Conservation (phyloP, 92 coral and sea anemone species). For the Porites rus region DNA sequence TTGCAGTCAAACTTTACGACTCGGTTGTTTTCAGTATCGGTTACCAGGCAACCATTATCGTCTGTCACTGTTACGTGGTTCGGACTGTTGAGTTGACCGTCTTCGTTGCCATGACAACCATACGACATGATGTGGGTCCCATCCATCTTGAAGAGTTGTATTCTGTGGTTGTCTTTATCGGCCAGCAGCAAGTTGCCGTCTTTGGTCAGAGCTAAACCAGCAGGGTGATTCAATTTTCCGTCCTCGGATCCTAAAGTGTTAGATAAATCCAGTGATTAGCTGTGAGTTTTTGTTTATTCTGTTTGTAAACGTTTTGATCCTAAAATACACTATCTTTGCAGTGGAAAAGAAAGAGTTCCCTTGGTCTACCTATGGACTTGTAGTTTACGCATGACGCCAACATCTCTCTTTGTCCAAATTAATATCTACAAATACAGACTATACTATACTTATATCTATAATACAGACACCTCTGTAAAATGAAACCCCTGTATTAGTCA, state of each 20-base stretch:
- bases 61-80: slow-evolving; percentile 83
- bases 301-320: too few species aligned
- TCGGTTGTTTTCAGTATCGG: slow-evolving; percentile 93
- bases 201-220: slow-evolving; percentile 81
- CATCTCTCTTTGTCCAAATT: too few species aligned
- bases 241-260: slow-evolving; percentile 66
- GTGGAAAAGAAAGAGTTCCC: too few species aligned
- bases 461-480: too few species aligned
- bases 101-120: slow-evolving; percentile 81
- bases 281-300: neutral
- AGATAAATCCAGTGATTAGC: neutral
- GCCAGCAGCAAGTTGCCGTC: slow-evolving; percentile 79
- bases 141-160: slow-evolving; percentile 83
- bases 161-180: slow-evolving; percentile 91
- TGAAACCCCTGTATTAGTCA: too few species aligned
- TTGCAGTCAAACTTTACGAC: slow-evolving; percentile 79
- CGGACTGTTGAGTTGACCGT: slow-evolving; percentile 81
- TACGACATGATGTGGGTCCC: slow-evolving; percentile 76
- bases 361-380: too few species aligned
- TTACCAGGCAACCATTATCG: slow-evolving; percentile 85
- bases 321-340: too few species aligned
- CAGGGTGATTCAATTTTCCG: slow-evolving; percentile 82
- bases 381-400: too few species aligned
- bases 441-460: too few species aligned
- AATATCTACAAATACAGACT: too few species aligned